phyloP scores from a whole-genome alignment of 2,888 invertebrate genomes.

The Lasius platythorax region DNA sequence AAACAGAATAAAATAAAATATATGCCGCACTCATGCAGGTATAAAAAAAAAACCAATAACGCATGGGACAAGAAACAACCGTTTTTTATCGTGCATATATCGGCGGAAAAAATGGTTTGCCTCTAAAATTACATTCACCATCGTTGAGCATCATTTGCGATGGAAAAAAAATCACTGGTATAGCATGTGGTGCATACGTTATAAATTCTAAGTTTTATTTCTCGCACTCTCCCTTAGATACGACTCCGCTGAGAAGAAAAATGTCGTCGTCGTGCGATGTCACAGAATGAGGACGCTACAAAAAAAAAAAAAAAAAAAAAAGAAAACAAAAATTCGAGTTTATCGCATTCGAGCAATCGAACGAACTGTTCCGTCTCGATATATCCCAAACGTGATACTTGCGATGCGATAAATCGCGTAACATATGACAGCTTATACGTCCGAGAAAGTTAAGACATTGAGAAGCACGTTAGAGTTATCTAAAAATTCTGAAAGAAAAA shows the following conservation, averaged over 20 bases:
- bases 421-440: background rate
- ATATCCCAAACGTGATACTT: background rate
- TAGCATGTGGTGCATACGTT: slow-evolving; percentile 8
- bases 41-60: slow-evolving; percentile 19
- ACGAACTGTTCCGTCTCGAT: background rate
- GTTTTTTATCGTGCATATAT: slow-evolving; percentile 26
- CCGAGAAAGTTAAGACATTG: background rate
- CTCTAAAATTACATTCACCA: slow-evolving; percentile 26
- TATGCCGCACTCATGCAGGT: background rate
- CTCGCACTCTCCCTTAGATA: slow-evolving; percentile 21
- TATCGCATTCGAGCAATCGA: background rate
- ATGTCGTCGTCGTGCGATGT: slow-evolving; percentile 32
- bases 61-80: slow-evolving; percentile 3
- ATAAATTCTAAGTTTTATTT: slow-evolving; percentile 47
- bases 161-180: slow-evolving; percentile 3
- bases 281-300: slow-evolving; percentile 29
- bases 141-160: background rate
- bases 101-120: background rate
- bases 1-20: slow-evolving; percentile 35
- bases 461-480: background rate
- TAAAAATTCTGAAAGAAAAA: background rate
- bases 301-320: slow-evolving; percentile 40
- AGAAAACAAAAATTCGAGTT: slow-evolving; percentile 15
- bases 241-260: slow-evolving; percentile 40
- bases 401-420: background rate